Base-by-base conservation (phyloP, 2,797 vertebrate species). In the Phoebastria nigripes region DNA sequence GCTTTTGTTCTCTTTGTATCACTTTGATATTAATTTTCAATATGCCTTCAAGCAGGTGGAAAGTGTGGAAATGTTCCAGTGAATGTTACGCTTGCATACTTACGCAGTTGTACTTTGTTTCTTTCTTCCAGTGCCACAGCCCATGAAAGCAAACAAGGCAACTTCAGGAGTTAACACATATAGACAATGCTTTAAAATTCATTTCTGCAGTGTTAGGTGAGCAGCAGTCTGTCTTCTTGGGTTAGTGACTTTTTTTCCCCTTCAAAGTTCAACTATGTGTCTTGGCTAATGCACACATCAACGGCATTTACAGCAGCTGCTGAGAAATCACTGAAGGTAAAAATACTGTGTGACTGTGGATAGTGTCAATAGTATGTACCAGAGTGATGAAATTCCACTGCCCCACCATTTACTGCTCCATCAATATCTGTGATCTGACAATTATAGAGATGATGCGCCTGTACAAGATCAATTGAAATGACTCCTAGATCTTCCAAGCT, bases 311-410 rank as follows among this genome's bases (percentile, higher is more conserved):
- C 35, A 52, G 31, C 39, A 67, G 67, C 21, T 37, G 11, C 56
- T 29, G 52, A 63, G 65, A 83, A 71, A 76, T 17, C 73, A 51
- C 10, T 0, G 16, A 66, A 41, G 44, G 52, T 52, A 67, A 70
- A 79, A 81, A 26, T 5, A 67, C 12, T 2, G 7, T 41, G 21
- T 19, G 28, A 58, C 52, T 37, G 31, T 3, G 41, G 44, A 55
- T 14, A 42, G 24, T 1, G n/a, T 24, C 11, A 19, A 46, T 2
- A 44, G 41, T 49, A 88, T 0, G 0, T 33, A 58, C 15, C 6
- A 0, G 21, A 59, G 33, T 7, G 54, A 81, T 1, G 14, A 62
- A 54, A 37, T n/a, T 86, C 21, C 44, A 74, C 20, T 59, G 61
- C n/a, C n/a, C n/a, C 78, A 71, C 41, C 44, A 52, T 56, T n/a